Evolutionary conservation across 37 sponge, comb jelly and placozoan species (phyloP), one percentile per base, ranked within the genome.

Genomic region (Eunapius fragilis): DNA sequence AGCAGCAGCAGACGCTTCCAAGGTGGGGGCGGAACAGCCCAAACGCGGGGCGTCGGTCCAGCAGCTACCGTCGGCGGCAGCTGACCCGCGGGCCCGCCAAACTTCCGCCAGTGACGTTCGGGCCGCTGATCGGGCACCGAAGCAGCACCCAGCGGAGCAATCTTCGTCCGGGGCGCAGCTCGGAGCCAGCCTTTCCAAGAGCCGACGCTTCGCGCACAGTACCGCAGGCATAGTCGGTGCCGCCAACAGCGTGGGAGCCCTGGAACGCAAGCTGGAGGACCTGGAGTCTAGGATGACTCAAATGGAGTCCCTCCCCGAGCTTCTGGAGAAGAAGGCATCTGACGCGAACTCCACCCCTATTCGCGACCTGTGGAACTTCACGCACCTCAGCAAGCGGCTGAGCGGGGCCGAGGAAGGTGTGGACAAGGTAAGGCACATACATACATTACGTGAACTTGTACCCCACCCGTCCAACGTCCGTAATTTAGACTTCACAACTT

Each of bases 361-460:
- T 27, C 79, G 84, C 9, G 98, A 97, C 73, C 84, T 95, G 92
- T 95, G 93, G 98, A 92, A 93, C 71, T 94, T 91, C 49, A 91
- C 92, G 11, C 87, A 82, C 34, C 84, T 97, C 25, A 89, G 76
- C 74, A 97, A 95, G 34, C 77, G 96, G 26, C 72, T 97, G 50
- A 87, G 89, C 50, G 96, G 90, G 11, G 76, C 89, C 22, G 97
- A 97, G 74, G 86, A 97, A 12, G 88, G 91, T 6, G 74, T 94
- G 25, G 88, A 84, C 9, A 85, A 91, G 82, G 97, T 94, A 28
- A 79, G 1, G 58, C 14, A 33, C 10, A 33, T 28, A 72, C 0
- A 32, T 72, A 2, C 5, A 30, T 33, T 25, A 10, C 31, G 30
- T 72, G 14, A 17, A 33, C 9, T 70, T 70, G 30, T 30, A 72